Conservation (phyloP, 2,113 vertebrate genomes). For the Cheilinus undulatus region DNA sequence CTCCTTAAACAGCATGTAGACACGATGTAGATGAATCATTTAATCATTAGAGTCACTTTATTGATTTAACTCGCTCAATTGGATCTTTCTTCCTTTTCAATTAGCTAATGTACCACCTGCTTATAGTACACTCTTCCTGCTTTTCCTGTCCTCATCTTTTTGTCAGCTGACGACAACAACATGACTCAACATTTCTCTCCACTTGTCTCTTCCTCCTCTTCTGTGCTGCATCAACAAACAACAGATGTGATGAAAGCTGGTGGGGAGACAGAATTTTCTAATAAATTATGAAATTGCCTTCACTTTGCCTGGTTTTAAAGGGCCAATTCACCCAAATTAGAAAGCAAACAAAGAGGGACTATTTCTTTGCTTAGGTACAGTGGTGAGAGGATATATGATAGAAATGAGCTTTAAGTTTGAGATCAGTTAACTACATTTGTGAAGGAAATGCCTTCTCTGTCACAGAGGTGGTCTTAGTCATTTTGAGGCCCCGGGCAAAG, state of each 20-base stretch:
- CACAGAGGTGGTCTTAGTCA: too few species aligned
- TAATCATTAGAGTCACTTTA: conserved; percentile 46
- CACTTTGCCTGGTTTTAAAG: not conserved
- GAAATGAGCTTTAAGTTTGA: not conserved
- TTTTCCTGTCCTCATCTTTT: not conserved
- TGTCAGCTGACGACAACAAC: conserved; percentile 7
- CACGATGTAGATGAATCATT: conserved; percentile 37
- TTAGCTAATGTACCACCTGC: conserved; percentile 60
- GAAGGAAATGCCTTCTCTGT: not conserved
- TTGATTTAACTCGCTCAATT: conserved; percentile 50
- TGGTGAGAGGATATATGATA: not conserved
- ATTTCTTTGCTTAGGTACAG: not conserved
- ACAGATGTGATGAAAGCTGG: conserved; percentile 10
- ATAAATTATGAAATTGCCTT: conserved; percentile 11
- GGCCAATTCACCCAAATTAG: not conserved
- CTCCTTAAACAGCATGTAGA: conserved; percentile 7
- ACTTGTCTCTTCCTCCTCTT: conserved; percentile 5
- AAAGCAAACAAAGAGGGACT: not conserved
- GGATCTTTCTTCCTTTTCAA: conserved; percentile 28
- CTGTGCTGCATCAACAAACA: conserved; percentile 36
- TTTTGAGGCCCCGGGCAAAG: too few species aligned
- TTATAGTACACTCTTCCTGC: conserved; percentile 14
- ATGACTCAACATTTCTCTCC: conserved; percentile 33
- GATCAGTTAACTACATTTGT: not conserved
- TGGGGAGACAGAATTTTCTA: conserved; percentile 11